Evolutionary conservation across 2,888 invertebrate genomes (phyloP), one percentile per base, ranked within the genome.

Genomic region (Heliconius aoede): DNA sequence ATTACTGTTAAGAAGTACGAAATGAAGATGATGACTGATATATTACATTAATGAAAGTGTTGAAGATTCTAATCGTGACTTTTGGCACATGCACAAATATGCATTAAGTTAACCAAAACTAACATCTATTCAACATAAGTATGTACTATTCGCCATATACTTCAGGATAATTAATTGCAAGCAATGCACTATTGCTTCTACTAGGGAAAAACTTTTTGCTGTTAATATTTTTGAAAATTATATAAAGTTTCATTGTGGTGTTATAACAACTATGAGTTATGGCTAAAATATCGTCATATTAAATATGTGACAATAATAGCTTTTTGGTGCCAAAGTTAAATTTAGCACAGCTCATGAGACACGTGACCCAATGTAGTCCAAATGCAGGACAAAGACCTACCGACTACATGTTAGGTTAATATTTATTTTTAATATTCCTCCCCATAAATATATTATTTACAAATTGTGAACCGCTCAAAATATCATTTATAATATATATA

Each of bases 281-380:
- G 55, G 69, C 24, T 55, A 69, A 69, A 55, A 69, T 62, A 69
- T 74, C 62, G 32, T 74, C 32, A 46, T 69, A 62, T 74, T 51
- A 74, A 74, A 61, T 61, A 69, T 62, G 24, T 62, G 61, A 74
- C 69, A 69, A 69, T 74, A 62, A 69, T 74, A 74, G 69, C 69
- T 61, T 72, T 76, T 76, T 76, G 75, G 68, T 76, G 75, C 71
- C 75, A 76, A 76, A 65, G 64, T 58, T 71, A 76, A 65, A 76
- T 62, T 71, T 76, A 76, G 71, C 71, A 46, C 46, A 55, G 24
- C 64, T 51, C 58, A 72, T 21, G 74, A 32, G 62, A 72, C 46
- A 76, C 71, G 65, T 55, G 72, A 62, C 71, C 69, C 72, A 62
- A 65, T 72, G 69, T 76, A 40, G 71, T 76, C 71, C 58, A 72